These are phyloP conservation scores for Aptenodytes patagonicus DNA, from an alignment of 2,113 vertebrate genomes.

Conservation along the genomic window DNA sequence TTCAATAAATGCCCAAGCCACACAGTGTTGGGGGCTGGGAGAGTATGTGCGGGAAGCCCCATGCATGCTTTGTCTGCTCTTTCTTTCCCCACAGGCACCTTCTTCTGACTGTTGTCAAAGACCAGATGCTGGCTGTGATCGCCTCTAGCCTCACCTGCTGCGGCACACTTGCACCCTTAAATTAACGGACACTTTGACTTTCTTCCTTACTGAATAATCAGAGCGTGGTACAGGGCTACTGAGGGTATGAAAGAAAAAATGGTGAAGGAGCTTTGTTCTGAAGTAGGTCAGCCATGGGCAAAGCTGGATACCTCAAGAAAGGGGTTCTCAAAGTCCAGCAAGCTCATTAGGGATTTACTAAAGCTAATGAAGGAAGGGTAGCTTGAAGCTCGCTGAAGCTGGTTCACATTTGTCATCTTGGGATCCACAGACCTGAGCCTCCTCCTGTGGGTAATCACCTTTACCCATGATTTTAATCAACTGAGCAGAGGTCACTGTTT, in stretches of 20 bases:
- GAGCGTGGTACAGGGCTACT: neutral
- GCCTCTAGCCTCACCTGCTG: neutral
- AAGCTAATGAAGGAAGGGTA: neutral
- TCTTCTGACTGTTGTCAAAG: neutral
- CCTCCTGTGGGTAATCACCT: neutral
- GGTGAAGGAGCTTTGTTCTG: neutral
- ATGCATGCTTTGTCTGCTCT: neutral
- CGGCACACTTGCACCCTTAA: neutral
- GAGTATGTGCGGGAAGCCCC: neutral
- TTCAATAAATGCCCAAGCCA: neutral
- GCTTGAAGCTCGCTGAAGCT: neutral
- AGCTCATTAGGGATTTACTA: neutral
- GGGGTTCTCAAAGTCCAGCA: neutral
- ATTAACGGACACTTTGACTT: neutral
- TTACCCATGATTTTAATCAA: neutral
- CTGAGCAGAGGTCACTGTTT: neutral
- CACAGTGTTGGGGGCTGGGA: neutral
- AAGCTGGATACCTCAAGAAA: neutral
- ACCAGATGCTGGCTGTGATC: neutral
- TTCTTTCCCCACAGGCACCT: neutral
- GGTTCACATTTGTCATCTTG: neutral
- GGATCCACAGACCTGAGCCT: neutral
- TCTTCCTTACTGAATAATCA: neutral
- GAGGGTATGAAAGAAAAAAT: neutral
- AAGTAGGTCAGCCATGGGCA: neutral